Evolutionary conservation across 2,888 invertebrate genomes (phyloP).

Genomic region (Hydropsyche betteni): DNA sequence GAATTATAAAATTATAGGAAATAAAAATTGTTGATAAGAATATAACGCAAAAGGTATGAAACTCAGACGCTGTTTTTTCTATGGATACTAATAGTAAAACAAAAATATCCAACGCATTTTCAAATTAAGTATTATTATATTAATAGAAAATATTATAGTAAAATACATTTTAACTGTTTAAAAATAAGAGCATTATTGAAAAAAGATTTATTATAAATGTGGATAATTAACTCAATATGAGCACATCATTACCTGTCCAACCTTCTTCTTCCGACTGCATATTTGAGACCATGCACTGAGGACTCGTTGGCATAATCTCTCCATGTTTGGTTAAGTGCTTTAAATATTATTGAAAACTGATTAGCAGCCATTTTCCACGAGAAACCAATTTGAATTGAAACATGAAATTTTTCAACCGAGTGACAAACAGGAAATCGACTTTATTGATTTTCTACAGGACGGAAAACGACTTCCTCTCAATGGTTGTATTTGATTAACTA

Average conservation of each 20-base stretch:
- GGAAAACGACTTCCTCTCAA: neutral
- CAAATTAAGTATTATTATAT: too few relatives aligned
- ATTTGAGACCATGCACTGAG: conserved; percentile 57
- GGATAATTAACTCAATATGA: neutral
- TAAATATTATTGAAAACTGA: neutral
- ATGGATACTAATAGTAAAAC: too few relatives aligned
- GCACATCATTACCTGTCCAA: conserved; percentile 44
- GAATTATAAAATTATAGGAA: too few relatives aligned
- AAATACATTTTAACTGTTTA: too few relatives aligned
- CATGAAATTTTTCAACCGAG: neutral
- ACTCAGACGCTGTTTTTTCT: too few relatives aligned
- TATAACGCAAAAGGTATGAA: too few relatives aligned
- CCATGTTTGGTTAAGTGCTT: conserved; percentile 51
- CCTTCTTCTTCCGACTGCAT: conserved; percentile 53
- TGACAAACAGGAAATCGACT: neutral
- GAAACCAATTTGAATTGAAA: neutral
- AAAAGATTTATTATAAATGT: too few relatives aligned
- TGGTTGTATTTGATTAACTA: neutral
- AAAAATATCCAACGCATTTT: too few relatives aligned
- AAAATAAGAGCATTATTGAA: too few relatives aligned
- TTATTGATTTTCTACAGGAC: neutral
- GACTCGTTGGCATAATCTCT: conserved; percentile 56
- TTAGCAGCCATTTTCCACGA: conserved; percentile 1
- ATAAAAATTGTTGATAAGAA: too few relatives aligned
- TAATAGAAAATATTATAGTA: too few relatives aligned